These are phyloP conservation scores for Zaprionus inermis DNA, from an alignment of 1,140 invertebrate species.

Conservation along the genomic window DNA sequence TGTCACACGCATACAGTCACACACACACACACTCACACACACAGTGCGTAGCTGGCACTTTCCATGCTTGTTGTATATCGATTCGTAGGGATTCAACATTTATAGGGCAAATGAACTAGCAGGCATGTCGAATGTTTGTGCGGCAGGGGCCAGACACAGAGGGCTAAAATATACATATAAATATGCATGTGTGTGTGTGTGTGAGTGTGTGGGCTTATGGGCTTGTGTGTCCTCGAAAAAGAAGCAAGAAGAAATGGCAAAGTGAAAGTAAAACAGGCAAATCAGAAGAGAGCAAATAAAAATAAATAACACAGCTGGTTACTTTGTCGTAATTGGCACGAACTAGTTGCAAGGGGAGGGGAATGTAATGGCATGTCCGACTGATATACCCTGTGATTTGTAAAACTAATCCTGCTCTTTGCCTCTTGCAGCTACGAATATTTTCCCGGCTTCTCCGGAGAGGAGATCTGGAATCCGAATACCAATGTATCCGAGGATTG, in stretches of 20 bases:
- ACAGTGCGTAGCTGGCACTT: constrained; percentile 48
- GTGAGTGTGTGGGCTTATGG: constrained; percentile 26
- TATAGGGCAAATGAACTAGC: constrained; percentile 70
- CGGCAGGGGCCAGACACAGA: no score
- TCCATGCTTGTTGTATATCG: constrained; percentile 54
- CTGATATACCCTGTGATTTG: constrained; percentile 56
- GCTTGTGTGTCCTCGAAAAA: constrained; percentile 44
- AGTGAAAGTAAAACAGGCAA: constrained; percentile 51
- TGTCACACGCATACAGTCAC: constrained; percentile 35
- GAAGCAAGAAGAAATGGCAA: constrained; percentile 29
- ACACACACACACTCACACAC: constrained; percentile 39
- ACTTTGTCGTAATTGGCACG: constrained; percentile 74
- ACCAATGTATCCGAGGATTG: constrained; percentile 97
- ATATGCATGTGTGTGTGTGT: constrained; percentile 17
- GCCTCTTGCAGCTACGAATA: constrained; percentile 88
- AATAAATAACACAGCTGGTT: constrained; percentile 80
- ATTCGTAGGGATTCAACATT: constrained; percentile 71
- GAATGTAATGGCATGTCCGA: no score
- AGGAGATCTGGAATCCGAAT: constrained; percentile 98
- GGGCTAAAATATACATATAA: constrained; percentile 6
- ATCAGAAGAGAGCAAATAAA: constrained; percentile 77
- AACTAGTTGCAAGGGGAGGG: constrained; percentile 30
- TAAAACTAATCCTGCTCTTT: constrained; percentile 13
- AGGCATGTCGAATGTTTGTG: constrained; percentile 35
- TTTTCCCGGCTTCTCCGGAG: constrained; percentile 94